Evolutionary conservation across 2,113 vertebrate species (phyloP), one percentile per base, ranked within the genome.

Genomic region (Natator depressus): DNA sequence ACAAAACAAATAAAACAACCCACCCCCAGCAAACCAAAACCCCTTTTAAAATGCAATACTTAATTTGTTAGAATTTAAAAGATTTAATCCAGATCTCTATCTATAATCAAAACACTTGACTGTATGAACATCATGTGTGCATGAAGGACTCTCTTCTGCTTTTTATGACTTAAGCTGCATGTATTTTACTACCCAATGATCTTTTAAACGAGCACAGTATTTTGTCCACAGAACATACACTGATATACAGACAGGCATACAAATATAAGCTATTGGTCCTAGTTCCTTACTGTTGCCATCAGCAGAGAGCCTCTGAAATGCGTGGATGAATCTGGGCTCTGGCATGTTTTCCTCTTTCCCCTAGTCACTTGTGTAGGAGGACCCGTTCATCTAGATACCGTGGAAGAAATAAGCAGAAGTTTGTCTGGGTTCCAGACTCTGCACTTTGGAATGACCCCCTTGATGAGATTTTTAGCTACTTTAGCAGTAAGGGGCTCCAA

Each of bases 1-100:
- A 97, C 91, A 88, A 78, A 88, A 89, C 29, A n/a, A 57, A 22
- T 5, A 47, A 19, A 90, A 59, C 8, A 80, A 51, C 29, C 88
- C 29, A 12, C 89, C 96, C 97, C 84, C 72, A 88, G 93, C 53
- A 95, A 95, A 95, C 79, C 55, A 79, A 95, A 95, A 94, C 96
- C 83, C 84, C 94, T 98, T 98, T 96, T 97, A 98, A 98, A 99
- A 98, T 98, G 98, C 98, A 98, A 98, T 98, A 98, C 98, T 98
- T 98, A 98, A 98, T 97, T 96, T 24, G 78, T 95, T 76, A 5
- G 75, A 95, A 96, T 90, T 93, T 87, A 47, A 95, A 88, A 91
- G 95, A 85, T 92, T 92, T 89, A 96, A 87, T 93, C 62, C 93
- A 94, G 94, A 92, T 80, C 59, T 1, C 59, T 75, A 87, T 84